Evolutionary conservation across 2,797 vertebrate genomes (phyloP).

Genomic region (Antrozous pallidus): DNA sequence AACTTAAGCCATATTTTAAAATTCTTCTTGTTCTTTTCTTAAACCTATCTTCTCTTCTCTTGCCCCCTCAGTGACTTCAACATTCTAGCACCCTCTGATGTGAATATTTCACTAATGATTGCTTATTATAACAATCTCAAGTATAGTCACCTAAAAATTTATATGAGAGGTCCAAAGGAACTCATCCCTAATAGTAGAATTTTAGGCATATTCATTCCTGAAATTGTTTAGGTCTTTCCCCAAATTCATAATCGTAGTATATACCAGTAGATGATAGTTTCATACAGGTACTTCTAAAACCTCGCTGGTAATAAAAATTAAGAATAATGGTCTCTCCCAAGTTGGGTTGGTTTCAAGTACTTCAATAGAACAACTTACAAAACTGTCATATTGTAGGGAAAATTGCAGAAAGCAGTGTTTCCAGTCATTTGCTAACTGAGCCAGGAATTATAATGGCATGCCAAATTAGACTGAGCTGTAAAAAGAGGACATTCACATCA

Average conservation of each 20-base stretch:
- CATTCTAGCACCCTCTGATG: neutral
- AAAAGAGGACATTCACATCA: neutral
- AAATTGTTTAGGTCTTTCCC: neutral
- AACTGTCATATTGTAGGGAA: conserved; percentile 23
- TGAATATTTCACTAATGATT: neutral
- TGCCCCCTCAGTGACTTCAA: neutral
- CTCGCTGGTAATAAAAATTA: conserved; percentile 2
- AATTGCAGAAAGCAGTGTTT: conserved; percentile 37
- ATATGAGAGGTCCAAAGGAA: neutral
- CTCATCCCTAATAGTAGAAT: neutral
- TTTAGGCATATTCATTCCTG: neutral
- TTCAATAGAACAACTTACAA: conserved; percentile 13
- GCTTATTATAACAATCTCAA: neutral
- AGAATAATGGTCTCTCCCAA: neutral
- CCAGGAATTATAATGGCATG: conserved; percentile 16
- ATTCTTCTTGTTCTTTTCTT: neutral
- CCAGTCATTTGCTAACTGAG: conserved; percentile 15
- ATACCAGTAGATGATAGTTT: neutral
- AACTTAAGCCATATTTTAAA: neutral
- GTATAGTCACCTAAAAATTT: neutral
- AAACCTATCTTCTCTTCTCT: neutral
- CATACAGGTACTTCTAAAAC: neutral
- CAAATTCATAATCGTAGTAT: neutral
- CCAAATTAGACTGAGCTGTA: conserved; percentile 29
- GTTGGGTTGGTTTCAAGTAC: conserved; percentile 8